Evolutionary conservation across 2,888 invertebrate genomes (phyloP).

Genomic region (Zaprionus bogoriensis): DNA sequence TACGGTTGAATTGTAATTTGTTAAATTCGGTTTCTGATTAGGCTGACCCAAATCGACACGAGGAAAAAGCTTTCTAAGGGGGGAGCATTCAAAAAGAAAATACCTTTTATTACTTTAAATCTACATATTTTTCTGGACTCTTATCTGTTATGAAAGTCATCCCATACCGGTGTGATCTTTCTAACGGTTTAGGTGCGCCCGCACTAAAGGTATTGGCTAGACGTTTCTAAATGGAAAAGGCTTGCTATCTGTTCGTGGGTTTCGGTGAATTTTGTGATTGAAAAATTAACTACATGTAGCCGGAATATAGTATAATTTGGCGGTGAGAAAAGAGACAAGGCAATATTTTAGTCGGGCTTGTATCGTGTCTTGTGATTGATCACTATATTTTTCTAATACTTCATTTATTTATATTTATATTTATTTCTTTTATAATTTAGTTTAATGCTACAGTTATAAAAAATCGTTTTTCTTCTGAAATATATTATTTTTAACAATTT

Average conservation of each 20-base stretch:
- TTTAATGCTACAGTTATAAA: too few species aligned
- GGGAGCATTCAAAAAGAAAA: background rate
- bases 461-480: too few species aligned
- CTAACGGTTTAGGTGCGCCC: background rate
- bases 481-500: too few species aligned
- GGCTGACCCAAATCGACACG: slow-evolving; percentile 3
- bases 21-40: slow-evolving; percentile 13
- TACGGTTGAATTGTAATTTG: background rate
- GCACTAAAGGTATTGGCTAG: background rate
- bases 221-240: background rate
- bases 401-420: too few species aligned
- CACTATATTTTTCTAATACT: too few species aligned
- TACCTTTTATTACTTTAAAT: background rate
- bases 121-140: background rate
- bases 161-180: background rate
- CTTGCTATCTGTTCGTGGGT: background rate
- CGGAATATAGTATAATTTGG: background rate
- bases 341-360: background rate
- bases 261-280: background rate
- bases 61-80: slow-evolving; percentile 12
- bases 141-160: background rate
- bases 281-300: background rate
- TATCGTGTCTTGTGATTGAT: too few species aligned
- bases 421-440: too few species aligned
- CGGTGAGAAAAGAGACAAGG: background rate